These are phyloP conservation scores for Lycia hirtaria DNA, from an alignment of 2,888 invertebrate species.

Conservation along the genomic window DNA sequence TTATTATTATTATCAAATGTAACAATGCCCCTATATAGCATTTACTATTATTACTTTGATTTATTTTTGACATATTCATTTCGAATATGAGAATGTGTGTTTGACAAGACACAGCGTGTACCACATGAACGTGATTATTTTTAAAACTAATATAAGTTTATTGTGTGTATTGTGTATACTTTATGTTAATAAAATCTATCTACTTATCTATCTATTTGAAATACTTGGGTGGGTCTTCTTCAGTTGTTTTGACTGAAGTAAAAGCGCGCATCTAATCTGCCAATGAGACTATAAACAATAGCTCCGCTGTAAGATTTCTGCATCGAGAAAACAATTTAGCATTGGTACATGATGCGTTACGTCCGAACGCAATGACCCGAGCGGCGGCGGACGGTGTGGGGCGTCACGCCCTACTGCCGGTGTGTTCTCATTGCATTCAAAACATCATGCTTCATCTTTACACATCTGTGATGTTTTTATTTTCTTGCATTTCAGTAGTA, in stretches of 20 bases:
- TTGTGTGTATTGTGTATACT: too few relatives aligned
- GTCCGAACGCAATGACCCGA: constrained; percentile 44
- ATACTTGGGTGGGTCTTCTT: too few relatives aligned
- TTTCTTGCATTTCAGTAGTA: background rate
- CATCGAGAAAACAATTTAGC: constrained; percentile 32
- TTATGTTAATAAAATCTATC: too few relatives aligned
- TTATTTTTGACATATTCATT: too few relatives aligned
- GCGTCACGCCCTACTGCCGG: constrained; percentile 39
- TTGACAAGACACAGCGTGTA: too few relatives aligned
- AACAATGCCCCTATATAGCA: too few relatives aligned
- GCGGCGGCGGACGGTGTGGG: constrained; percentile 19
- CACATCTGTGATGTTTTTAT: constrained; percentile 20
- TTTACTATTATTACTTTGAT: too few relatives aligned
- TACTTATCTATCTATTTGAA: too few relatives aligned
- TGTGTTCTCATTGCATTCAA: constrained; percentile 40
- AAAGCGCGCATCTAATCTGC: background rate
- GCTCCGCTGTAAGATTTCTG: constrained; percentile 12
- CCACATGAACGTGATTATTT: too few relatives aligned
- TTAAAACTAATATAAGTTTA: too few relatives aligned
- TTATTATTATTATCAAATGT: too few relatives aligned
- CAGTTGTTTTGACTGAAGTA: background rate
- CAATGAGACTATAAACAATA: constrained; percentile 10
- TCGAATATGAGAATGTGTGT: too few relatives aligned
- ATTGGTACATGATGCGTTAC: constrained; percentile 38
- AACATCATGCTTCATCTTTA: constrained; percentile 31